Evolutionary conservation across 2,888 invertebrate genomes (phyloP).

Genomic region (Ennomos erosarius): DNA sequence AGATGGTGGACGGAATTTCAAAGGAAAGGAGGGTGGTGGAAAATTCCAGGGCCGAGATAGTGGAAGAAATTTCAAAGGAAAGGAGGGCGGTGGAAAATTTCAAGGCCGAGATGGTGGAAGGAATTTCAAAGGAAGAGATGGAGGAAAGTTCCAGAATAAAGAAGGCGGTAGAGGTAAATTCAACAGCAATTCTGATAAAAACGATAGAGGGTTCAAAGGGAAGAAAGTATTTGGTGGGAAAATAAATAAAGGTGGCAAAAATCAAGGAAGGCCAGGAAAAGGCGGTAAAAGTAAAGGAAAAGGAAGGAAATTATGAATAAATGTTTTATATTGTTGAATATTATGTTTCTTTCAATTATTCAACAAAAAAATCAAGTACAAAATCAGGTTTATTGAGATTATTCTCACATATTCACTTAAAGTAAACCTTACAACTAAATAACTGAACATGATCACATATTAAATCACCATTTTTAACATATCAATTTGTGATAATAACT

Average conservation of each 20-base stretch:
- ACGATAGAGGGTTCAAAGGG: conserved; percentile 45
- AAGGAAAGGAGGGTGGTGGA: conserved; percentile 40
- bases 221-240: conserved; percentile 75
- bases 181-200: conserved; percentile 25
- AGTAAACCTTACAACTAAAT: conserved; percentile 32
- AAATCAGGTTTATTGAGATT: conserved; percentile 35
- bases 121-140: conserved; percentile 2
- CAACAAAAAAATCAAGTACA: conserved; percentile 22
- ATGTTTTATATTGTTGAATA: conserved; percentile 22
- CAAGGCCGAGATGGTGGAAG: conserved; percentile 42
- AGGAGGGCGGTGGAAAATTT: conserved; percentile 45
- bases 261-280: conserved; percentile 39
- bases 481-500: too few species aligned
- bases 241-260: conserved; percentile 62
- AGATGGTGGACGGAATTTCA: conserved; percentile 42
- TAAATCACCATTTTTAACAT: too few species aligned
- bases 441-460: conserved; percentile 13
- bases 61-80: conserved; percentile 46
- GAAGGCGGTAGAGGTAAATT: conserved; percentile 28
- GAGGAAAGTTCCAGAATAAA: conserved; percentile 35
- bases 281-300: conserved; percentile 58
- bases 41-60: conserved; percentile 50
- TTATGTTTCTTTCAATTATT: conserved; percentile 25
- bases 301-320: conserved; percentile 52
- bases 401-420: conserved; percentile 6